Conservation (phyloP, 2,797 vertebrate species). For the Urosaurus nigricauda region DNA sequence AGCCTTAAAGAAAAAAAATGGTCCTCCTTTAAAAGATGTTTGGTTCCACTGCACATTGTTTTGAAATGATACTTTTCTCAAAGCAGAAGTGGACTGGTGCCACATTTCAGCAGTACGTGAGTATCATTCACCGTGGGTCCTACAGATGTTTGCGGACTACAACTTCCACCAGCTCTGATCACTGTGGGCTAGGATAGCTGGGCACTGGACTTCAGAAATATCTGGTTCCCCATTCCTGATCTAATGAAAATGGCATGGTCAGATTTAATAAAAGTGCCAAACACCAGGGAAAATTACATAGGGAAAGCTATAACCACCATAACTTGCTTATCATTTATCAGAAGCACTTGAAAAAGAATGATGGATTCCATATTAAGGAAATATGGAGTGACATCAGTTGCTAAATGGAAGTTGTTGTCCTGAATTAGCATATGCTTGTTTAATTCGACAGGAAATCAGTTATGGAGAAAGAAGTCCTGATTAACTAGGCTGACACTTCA, state of each 20-base stretch:
- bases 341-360: neutral
- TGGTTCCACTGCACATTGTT: neutral
- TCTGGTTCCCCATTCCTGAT: neutral
- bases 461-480: neutral
- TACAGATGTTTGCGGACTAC: neutral
- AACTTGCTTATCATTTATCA: neutral
- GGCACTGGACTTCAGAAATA: neutral
- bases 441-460: neutral
- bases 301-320: no score
- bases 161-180: neutral
- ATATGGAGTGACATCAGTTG: neutral
- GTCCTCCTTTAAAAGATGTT: neutral
- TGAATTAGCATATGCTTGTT: conserved; percentile 4
- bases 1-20: neutral
- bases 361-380: neutral
- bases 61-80: neutral
- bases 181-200: neutral
- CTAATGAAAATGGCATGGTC: neutral
- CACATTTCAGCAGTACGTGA: neutral
- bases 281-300: neutral
- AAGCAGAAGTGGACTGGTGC: neutral
- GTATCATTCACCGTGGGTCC: neutral
- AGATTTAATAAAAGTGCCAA: neutral
- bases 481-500: neutral
- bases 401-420: neutral